phyloP scores from a whole-genome alignment of 2,797 vertebrate species.

The Bradypodion ventrale region DNA sequence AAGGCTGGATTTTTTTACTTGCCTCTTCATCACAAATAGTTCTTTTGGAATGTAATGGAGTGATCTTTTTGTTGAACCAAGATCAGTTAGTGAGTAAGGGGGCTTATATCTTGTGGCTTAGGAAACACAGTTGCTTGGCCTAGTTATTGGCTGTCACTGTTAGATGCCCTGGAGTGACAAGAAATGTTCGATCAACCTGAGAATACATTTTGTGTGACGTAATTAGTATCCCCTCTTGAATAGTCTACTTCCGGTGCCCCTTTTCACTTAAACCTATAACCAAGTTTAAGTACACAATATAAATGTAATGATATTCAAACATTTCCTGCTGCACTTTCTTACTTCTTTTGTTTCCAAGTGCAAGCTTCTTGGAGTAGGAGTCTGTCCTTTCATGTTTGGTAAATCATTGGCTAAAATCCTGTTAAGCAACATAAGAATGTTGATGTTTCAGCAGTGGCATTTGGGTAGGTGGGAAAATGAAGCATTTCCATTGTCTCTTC shows the following conservation, averaged over 20 bases:
- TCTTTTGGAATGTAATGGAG: background rate
- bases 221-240: background rate
- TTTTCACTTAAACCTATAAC: background rate
- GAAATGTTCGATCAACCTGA: background rate
- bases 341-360: background rate
- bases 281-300: too few species aligned
- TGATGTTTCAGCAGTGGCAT: too few species aligned
- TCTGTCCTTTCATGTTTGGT: background rate
- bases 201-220: too few species aligned
- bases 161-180: background rate
- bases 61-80: background rate
- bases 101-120: background rate
- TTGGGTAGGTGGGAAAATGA: too few species aligned
- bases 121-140: background rate
- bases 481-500: too few species aligned
- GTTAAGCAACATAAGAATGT: too few species aligned
- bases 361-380: too few species aligned
- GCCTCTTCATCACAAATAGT: background rate
- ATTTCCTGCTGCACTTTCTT: background rate
- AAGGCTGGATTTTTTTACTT: background rate
- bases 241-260: background rate
- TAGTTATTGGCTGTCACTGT: background rate
- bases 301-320: background rate
- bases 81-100: background rate
- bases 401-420: too few species aligned